Evolutionary conservation across 2,888 invertebrate species (phyloP).

Genomic region (Conus canariensis): DNA sequence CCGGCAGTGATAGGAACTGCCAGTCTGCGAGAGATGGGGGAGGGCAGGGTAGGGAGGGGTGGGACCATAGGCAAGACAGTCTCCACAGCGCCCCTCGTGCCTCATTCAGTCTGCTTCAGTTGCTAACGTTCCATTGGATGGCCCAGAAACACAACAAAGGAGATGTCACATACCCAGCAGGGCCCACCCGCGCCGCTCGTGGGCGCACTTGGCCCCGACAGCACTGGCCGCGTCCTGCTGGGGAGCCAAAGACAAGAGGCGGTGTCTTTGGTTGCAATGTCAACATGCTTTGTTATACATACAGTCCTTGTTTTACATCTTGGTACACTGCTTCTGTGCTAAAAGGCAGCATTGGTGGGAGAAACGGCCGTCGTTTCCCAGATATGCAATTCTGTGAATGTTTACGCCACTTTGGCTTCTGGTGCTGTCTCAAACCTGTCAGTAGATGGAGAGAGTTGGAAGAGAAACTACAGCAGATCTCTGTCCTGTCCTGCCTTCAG

Average conservation of each 20-base stretch:
- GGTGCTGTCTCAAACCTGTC: slow-evolving; percentile 14
- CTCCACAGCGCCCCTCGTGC: neutral
- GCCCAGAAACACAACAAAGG: neutral
- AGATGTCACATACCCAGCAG: neutral
- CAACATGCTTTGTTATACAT: slow-evolving; percentile 4
- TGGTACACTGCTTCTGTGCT: slow-evolving; percentile 24
- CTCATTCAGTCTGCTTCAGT: neutral
- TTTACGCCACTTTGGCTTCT: slow-evolving; percentile 1
- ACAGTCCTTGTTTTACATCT: neutral
- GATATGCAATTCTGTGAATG: slow-evolving; percentile 30
- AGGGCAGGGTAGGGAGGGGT: neutral
- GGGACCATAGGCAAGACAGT: neutral
- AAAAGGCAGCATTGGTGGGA: slow-evolving; percentile 23
- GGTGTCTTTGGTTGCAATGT: slow-evolving; percentile 1
- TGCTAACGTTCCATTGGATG: neutral
- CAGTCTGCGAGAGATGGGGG: neutral
- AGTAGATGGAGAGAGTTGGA: neutral
- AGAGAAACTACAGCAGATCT: slow-evolving; percentile 24
- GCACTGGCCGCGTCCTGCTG: neutral
- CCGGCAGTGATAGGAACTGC: too few species aligned
- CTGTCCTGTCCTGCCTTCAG: neutral
- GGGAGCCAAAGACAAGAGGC: neutral
- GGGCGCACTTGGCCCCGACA: neutral
- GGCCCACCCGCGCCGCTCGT: too few species aligned
- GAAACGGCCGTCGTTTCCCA: neutral